Conservation (phyloP, 2,888 invertebrate genomes). For the Polydrusus tereticollis region DNA sequence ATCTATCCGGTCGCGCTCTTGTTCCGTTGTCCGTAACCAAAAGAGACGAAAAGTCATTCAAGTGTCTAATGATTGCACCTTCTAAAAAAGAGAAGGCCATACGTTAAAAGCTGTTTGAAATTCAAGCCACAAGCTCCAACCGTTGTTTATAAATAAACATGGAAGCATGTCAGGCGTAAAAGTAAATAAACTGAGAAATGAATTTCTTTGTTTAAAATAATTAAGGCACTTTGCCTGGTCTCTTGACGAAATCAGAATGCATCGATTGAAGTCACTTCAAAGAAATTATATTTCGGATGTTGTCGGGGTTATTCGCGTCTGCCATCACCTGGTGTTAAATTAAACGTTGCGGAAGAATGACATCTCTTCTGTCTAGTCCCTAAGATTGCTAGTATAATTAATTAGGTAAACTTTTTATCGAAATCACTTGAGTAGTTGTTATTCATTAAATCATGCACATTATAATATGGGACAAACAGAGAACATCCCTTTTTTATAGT, state of each 20-base stretch:
- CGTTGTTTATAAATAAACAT: conserved; percentile 31
- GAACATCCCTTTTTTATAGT: too few species aligned
- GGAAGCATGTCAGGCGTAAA: conserved; percentile 26
- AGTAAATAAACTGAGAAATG: conserved; percentile 23
- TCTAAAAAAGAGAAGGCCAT: conserved; percentile 8
- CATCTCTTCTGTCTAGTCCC: too few species aligned
- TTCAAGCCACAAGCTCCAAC: conserved; percentile 21
- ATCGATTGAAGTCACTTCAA: conserved; percentile 21
- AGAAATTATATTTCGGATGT: background rate
- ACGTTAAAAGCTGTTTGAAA: conserved; percentile 30
- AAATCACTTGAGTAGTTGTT: too few species aligned
- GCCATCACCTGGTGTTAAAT: conserved; percentile 7
- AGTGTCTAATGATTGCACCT: background rate
- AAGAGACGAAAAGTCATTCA: background rate
- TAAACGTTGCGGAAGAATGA: background rate
- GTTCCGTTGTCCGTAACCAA: background rate
- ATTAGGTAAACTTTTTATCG: too few species aligned
- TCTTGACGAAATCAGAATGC: conserved; percentile 24
- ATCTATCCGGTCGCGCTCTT: background rate
- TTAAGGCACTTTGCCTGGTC: conserved; percentile 26
- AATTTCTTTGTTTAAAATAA: conserved; percentile 31
- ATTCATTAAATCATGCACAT: too few species aligned
- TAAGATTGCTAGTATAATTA: too few species aligned
- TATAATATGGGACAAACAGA: too few species aligned
- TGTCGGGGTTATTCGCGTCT: conserved; percentile 1